Percentiles rank a stretch among this genome's conserved stretches.
These are phyloP conservation scores for Pseudachorutes palmiensis DNA, from an alignment of 1,140 invertebrate genomes.

Conservation along the genomic window DNA sequence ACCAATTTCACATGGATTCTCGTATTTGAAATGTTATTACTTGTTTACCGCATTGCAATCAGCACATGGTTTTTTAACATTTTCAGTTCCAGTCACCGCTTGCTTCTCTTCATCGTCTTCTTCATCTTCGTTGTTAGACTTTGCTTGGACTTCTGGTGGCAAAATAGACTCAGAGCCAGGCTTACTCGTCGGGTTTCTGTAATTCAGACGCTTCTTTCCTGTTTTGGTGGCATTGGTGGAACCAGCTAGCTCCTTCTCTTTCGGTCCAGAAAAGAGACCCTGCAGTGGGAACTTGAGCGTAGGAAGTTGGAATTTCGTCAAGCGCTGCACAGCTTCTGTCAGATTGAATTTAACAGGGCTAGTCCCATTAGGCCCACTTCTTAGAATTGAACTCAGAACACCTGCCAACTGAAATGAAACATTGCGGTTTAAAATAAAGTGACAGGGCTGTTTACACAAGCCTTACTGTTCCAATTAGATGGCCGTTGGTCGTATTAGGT, in stretches of 20 bases:
- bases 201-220: not conserved
- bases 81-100: too few relatives aligned
- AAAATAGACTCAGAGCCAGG: not conserved
- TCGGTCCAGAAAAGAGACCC: not conserved
- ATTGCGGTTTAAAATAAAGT: not conserved
- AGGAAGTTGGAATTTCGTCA: not conserved
- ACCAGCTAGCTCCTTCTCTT: not conserved
- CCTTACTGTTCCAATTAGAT: conserved; percentile 5
- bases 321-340: not conserved
- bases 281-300: not conserved
- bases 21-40: too few relatives aligned
- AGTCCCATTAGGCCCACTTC: not conserved
- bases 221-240: not conserved
- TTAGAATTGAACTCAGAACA: conserved; percentile 1
- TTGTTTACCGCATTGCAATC: not conserved
- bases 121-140: not conserved
- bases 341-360: conserved; percentile 4
- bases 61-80: not conserved
- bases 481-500: not conserved
- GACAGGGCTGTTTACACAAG: not conserved
- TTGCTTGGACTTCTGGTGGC: not conserved
- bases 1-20: too few relatives aligned
- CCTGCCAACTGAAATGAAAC: not conserved
- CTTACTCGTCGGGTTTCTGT: not conserved
- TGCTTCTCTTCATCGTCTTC: not conserved